Percentiles rank a stretch among this genome's conserved stretches.
These are phyloP conservation scores for Hydrophis major DNA, from an alignment of 2,797 vertebrate species.

Conservation along the genomic window DNA sequence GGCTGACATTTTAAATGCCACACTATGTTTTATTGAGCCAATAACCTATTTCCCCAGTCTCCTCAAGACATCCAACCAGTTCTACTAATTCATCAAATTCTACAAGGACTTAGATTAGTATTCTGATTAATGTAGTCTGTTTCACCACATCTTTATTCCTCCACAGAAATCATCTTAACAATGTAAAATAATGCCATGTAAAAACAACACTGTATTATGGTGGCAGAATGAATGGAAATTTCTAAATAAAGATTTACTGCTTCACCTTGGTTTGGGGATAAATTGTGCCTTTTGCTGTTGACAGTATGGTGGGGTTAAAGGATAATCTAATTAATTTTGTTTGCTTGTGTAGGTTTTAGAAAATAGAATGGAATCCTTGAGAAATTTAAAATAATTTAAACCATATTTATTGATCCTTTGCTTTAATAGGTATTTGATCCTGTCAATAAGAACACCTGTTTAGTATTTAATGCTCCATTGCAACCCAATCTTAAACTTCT, in stretches of 20 bases:
- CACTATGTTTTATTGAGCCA: slow-evolving; percentile 93
- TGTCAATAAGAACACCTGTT: neutral
- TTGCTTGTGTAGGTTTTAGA: neutral
- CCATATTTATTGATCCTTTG: neutral
- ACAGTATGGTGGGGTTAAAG: neutral
- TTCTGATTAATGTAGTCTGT: slow-evolving; percentile 73
- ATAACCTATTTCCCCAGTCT: slow-evolving; percentile 90
- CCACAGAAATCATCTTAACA: slow-evolving; percentile 48
- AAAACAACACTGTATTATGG: neutral
- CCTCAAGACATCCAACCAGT: slow-evolving; percentile 88
- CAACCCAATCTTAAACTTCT: neutral
- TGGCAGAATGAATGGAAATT: neutral
- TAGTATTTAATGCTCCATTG: neutral
- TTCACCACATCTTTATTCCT: slow-evolving; percentile 72
- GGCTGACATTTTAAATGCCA: slow-evolving; percentile 94
- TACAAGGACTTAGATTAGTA: slow-evolving; percentile 85
- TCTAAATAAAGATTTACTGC: neutral
- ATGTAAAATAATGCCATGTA: neutral
- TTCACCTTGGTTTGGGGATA: neutral
- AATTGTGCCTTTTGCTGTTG: neutral
- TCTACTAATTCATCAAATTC: slow-evolving; percentile 92
- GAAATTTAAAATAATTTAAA: neutral
- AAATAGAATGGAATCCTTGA: neutral
- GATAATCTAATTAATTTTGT: neutral
- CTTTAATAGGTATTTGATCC: neutral